These are phyloP conservation scores for Drosophila neonasuta DNA, from an alignment of 2,888 invertebrate species.

Conservation along the genomic window DNA sequence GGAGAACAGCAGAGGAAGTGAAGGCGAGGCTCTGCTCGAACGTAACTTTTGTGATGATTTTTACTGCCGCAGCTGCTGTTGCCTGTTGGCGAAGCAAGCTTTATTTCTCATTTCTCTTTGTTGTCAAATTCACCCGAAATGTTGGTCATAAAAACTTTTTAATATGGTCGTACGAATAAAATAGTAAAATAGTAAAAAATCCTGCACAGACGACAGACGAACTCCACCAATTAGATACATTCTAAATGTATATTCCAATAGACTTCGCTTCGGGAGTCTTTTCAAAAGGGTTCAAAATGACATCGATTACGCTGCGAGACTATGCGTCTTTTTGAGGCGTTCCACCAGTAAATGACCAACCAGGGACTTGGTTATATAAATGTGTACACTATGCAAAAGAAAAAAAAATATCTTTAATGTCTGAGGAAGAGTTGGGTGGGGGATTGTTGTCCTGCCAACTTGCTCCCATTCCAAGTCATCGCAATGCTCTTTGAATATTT, in stretches of 20 bases:
- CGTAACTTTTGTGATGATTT: constrained; percentile 64
- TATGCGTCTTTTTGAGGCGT: constrained; percentile 27
- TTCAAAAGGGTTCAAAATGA: background rate
- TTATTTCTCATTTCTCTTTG: constrained; percentile 48
- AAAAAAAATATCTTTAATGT: constrained; percentile 8
- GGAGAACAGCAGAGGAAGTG: background rate
- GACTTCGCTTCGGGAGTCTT: constrained; percentile 16
- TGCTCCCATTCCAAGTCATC: background rate
- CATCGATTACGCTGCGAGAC: constrained; percentile 32
- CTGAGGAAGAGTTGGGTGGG: background rate
- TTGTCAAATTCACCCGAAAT: constrained; percentile 54
- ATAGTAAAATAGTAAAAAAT: constrained; percentile 38
- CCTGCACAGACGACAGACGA: constrained; percentile 14
- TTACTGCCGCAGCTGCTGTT: constrained; percentile 55
- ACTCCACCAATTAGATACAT: constrained; percentile 61
- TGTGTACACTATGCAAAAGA: background rate
- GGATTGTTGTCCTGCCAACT: background rate
- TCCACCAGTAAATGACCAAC: constrained; percentile 58
- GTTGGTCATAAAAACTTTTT: constrained; percentile 72
- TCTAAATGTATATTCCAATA: constrained; percentile 47
- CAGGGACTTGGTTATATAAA: constrained; percentile 52
- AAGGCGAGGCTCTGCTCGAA: constrained; percentile 6
- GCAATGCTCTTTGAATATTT: constrained; percentile 64
- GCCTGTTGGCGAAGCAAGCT: constrained; percentile 36
- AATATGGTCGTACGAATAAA: constrained; percentile 46